phyloP scores from a whole-genome alignment of 30 jellyfish, hydroid and myxozoan genomes.

The Hydra vulgaris region DNA sequence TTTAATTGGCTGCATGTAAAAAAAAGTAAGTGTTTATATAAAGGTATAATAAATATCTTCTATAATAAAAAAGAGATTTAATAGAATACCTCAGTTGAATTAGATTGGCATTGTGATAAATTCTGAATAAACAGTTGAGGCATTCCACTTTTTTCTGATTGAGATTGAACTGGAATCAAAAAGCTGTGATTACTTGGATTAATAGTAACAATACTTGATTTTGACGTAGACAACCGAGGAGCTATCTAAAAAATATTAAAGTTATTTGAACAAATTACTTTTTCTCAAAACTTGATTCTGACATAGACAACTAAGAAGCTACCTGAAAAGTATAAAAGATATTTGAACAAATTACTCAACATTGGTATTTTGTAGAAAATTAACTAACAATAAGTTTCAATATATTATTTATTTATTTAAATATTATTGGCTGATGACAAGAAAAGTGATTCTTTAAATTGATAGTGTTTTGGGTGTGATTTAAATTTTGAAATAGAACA shows the following conservation, averaged over 20 bases:
- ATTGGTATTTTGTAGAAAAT: too few relatives aligned
- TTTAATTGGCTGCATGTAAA: not conserved
- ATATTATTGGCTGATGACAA: too few relatives aligned
- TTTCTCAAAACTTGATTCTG: not conserved
- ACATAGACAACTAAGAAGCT: not conserved
- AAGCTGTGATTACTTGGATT: slow-evolving; percentile 2
- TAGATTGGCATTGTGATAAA: not conserved
- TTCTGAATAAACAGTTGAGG: not conserved
- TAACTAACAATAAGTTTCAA: too few relatives aligned
- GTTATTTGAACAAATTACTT: too few relatives aligned
- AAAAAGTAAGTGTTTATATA: too few relatives aligned
- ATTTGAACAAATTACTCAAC: too few relatives aligned
- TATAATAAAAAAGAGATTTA: too few relatives aligned
- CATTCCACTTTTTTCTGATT: not conserved
- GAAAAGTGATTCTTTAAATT: too few relatives aligned
- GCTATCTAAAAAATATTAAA: slow-evolving; percentile 4
- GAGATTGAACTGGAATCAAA: slow-evolving; percentile 16
- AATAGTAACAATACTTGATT: not conserved
- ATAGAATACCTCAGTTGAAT: not conserved
- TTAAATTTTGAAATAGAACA: too few relatives aligned
- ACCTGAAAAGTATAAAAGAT: not conserved
- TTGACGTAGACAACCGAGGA: not conserved
- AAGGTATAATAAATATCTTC: too few relatives aligned
- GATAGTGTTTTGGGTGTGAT: too few relatives aligned
- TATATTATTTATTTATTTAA: too few relatives aligned